Base-by-base conservation (phyloP, 1,140 invertebrate genomes). In the Saxidomus purpurata region DNA sequence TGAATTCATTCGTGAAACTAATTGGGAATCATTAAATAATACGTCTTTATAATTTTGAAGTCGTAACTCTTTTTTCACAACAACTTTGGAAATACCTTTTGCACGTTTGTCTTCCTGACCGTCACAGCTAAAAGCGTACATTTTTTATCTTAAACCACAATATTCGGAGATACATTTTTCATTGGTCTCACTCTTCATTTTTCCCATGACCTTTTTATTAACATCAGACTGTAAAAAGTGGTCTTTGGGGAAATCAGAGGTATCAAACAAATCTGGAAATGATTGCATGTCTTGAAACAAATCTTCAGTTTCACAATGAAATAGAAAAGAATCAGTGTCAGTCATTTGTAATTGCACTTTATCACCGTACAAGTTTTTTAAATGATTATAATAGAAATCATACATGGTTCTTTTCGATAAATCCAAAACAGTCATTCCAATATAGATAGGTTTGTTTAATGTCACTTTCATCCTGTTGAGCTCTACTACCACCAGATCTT, bases 101-200 rank as follows among this genome's bases (percentile, higher is more conserved):
- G 86, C 86, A 11, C 86, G 55, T 80, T 88, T 88, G 31, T 88
- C 76, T 67, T 79, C 40, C 28, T 47, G 0, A 69, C 55, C 55
- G 49, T 80, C 74, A 80, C 76, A 87, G 15, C 25, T 63, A 36
- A 43, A 87, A 15, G 74, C 76, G 80, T 88, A 88, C 76, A 88
- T 88, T 80, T 88, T 88, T n/a, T 36, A 87, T 80, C 76, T 38
- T 0, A 81, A 34, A 38, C 86, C 74, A 69, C 86, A 88, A 36
- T 52, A 79, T 88, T 88, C 86, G 17, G 84, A 88, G 25, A 88
- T 88, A 69, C 76, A 88, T 63, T 88, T 79, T 47, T 80, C 95
- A 89, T 93, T 94, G 36, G 92, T 92, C 92, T 97, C 96, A 94
- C 96, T 96, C 93, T 96, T 97, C 90, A 96, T 95, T 93, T 96